Evolutionary conservation across 2,113 vertebrate species (phyloP), one percentile per base, ranked within the genome.

Genomic region (Grallaria varia): DNA sequence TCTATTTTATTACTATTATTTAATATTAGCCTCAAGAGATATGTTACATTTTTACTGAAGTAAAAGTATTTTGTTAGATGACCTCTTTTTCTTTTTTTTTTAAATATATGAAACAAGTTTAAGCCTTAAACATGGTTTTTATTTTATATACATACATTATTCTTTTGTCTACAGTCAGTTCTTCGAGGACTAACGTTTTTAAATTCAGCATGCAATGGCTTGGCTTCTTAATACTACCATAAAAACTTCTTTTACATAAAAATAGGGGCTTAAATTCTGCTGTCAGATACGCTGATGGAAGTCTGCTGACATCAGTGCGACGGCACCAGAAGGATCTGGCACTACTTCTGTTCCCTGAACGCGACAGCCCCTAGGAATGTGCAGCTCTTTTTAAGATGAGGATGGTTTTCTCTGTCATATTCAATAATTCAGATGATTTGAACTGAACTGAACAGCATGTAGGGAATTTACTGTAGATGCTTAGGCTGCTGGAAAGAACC

Each of bases 341-440:
- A 71, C 82, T 86, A 19, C 39, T 95, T 92, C 79, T 92, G 19
- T 93, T 74, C 83, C 89, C 42, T 84, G 90, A 60, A 90, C 84
- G 84, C 2, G 0, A 89, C 87, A 92, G 85, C 91, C 88, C 30
- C 49, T 40, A 82, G 84, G 76, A 96, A 4, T 0, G 1, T 53
- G 66, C 69, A 90, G 84, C 52, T 91, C 93, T 92, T 94, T 95
- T 89, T 69, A 87, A 89, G 77, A 87, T 28, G 22, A 90, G 44
- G 60, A 49, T 89, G 39, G 69, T 59, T 95, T 93, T 90, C 80
- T 87, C 80, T 96, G 96, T 96, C 94, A 91, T 82, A 78, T 84
- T 95, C 42, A 92, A 78, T 95, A 95, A 91, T 87, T 91, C 93
- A 89, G 33, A 86, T 71, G 59, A 77, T 90, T 96, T 95, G 88